Conservation (phyloP, 2,797 vertebrate genomes). For the Pipistrellus nathusii region DNA sequence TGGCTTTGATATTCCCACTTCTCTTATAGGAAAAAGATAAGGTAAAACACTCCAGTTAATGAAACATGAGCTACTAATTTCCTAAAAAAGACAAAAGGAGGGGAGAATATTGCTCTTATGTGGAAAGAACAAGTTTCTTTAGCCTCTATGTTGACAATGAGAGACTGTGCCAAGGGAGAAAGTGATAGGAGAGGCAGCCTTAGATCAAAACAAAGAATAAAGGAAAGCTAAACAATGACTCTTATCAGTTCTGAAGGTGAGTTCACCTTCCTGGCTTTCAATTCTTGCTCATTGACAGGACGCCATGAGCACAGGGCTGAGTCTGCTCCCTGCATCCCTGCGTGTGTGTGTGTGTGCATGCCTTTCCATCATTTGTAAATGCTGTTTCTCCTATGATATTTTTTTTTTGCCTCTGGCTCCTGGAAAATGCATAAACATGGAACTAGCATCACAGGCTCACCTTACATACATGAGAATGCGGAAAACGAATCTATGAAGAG, state of each 20-base stretch:
- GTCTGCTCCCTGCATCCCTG: not conserved
- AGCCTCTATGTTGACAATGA: conserved; percentile 64
- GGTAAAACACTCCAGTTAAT: conserved; percentile 74
- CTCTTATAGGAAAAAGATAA: conserved; percentile 75
- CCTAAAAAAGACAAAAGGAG: conserved; percentile 76
- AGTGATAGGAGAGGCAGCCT: conserved; percentile 69
- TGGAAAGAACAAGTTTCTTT: conserved; percentile 74
- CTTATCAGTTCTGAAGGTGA: conserved; percentile 65
- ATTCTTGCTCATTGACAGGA: not conserved
- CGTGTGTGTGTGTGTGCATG: not conserved
- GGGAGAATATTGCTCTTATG: conserved; percentile 43
- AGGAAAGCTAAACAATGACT: conserved; percentile 55
- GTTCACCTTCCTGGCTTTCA: conserved; percentile 62
- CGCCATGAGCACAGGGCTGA: not conserved
- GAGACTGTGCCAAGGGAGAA: conserved; percentile 72
- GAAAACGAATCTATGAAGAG: not conserved
- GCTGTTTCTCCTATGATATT: not conserved
- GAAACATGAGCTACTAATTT: conserved; percentile 77
- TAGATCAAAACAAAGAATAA: conserved; percentile 65
- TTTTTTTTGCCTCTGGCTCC: not conserved
- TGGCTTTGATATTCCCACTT: conserved; percentile 76
- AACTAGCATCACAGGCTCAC: not conserved
- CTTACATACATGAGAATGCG: not conserved
- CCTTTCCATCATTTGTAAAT: conserved; percentile 44
- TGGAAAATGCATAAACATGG: not conserved